Base-by-base conservation (phyloP, 2,113 vertebrate genomes). In the Tamias sibiricus region DNA sequence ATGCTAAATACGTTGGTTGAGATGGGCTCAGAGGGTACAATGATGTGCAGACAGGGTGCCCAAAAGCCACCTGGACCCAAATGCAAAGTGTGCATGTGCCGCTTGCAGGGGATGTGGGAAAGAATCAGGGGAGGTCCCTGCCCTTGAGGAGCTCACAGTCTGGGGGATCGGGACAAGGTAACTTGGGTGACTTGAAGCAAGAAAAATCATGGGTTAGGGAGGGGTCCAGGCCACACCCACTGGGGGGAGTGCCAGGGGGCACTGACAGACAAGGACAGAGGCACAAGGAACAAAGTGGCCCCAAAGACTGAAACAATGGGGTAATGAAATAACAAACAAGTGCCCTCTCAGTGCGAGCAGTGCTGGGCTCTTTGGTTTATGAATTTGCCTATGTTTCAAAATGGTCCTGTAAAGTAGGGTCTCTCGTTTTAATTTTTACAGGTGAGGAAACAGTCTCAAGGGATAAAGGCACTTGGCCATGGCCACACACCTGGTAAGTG, bases 1-100 rank as follows among this genome's bases (percentile, higher is more conserved):
- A 98, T 94, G 97, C 98, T 95, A 95, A 98, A 98, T 98, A 98
- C 97, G 82, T 76, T 93, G 97, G 95, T 35, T 81, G 95, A 95
- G 96, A 97, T 57, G 26, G 95, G 97, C 95, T 8, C 69, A 11
- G 97, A 64, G 87, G 74, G 62, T 59, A 74, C 83, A 90, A 79
- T 0, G 0, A 98, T 24, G 0, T 37, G 14, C 62, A 72, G 68
- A 35, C 54, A 28, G n/a, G 66, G 59, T 4, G 16, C 79, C 30
- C 5, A 13, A 30, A n/a, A 16, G 66, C 52, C 37, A 7, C 42
- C 35, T 0, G 1, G 28, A 28, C 77, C 87, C 59, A 24, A 47
- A 44, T 4, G 81, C 82, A 54, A 9, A 62, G 24, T 9, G 5
- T 6, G 13, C 4, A 30, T 1, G 40, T 26, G 64, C 12, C 35